phyloP scores from a whole-genome alignment of 1,140 invertebrate species.

The Oscheius sp. region DNA sequence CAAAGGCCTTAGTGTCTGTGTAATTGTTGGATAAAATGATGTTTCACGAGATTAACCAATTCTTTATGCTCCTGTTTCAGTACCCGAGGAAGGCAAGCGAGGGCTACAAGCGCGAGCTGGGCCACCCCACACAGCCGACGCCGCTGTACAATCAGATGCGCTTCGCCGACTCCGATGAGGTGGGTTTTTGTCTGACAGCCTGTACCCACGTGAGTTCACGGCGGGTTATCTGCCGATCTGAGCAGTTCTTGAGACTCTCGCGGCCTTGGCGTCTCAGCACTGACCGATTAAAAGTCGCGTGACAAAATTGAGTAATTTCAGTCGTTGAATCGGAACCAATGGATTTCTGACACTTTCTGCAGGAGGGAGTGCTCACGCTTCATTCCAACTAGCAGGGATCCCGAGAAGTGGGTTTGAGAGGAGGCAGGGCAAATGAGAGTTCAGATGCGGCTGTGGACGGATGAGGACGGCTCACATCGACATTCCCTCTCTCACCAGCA shows the following conservation, averaged over 20 bases:
- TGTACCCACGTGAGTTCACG: too few relatives aligned
- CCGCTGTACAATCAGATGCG: constrained; percentile 24
- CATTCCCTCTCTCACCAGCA: constrained; percentile 14
- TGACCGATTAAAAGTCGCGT: too few relatives aligned
- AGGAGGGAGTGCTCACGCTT: constrained; percentile 28
- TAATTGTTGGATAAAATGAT: too few relatives aligned
- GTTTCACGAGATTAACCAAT: too few relatives aligned
- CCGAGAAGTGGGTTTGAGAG: constrained; percentile 25
- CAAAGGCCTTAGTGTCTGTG: too few relatives aligned
- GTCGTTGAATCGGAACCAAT: constrained; percentile 24
- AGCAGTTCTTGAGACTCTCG: neutral
- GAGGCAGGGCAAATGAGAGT: constrained; percentile 5
- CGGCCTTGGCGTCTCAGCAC: neutral
- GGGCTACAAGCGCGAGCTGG: neutral
- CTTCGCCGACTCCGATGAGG: constrained; percentile 12
- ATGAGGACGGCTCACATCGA: constrained; percentile 13
- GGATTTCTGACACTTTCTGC: constrained; percentile 28
- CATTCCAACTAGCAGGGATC: constrained; percentile 33
- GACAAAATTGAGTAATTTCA: too few relatives aligned
- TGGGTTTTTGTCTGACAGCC: too few relatives aligned
- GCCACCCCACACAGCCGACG: neutral
- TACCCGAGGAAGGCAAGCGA: too few relatives aligned
- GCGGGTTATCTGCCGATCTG: neutral
- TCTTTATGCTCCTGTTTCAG: too few relatives aligned
- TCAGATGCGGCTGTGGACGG: constrained; percentile 42